Evolutionary conservation across 2,113 vertebrate species (phyloP).

Genomic region (Corydoras sp.): DNA sequence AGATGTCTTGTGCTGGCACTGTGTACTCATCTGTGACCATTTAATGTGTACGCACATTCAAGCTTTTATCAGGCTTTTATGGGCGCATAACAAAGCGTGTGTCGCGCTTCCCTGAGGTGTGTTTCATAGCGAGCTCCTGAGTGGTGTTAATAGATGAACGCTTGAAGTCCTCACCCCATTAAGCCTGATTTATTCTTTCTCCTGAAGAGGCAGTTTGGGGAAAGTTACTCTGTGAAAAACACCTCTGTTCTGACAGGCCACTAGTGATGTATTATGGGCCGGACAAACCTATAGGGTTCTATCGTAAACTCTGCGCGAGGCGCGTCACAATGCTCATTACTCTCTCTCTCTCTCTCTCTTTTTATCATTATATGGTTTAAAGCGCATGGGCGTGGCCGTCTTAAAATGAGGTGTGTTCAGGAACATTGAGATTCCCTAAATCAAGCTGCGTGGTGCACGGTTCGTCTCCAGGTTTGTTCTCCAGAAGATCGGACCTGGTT

Average conservation of each 20-base stretch:
- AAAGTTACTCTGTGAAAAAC: background rate
- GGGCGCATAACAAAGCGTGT: constrained; percentile 7
- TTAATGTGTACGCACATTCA: constrained; percentile 17
- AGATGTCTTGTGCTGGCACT: background rate
- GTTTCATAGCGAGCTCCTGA: constrained; percentile 19
- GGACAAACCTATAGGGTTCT: too few species aligned
- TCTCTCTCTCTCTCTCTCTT: too few species aligned
- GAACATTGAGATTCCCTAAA: too few species aligned
- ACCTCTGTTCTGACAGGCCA: background rate
- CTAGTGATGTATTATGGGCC: too few species aligned
- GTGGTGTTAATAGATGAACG: constrained; percentile 21
- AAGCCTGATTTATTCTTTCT: constrained; percentile 5
- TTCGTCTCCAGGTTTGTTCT: too few species aligned
- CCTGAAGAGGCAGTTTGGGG: background rate
- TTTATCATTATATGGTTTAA: too few species aligned
- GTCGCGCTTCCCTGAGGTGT: constrained; percentile 11
- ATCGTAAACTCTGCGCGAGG: too few species aligned
- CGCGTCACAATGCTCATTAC: too few species aligned
- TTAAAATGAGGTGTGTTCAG: too few species aligned
- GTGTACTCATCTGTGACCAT: constrained; percentile 5
- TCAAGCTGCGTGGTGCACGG: too few species aligned
- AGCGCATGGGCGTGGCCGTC: too few species aligned
- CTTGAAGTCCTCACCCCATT: constrained; percentile 32
- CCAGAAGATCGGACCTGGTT: too few species aligned
- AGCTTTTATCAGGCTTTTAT: constrained; percentile 30